Base-by-base conservation (phyloP, 2,888 invertebrate genomes). In the Drosophila meridionalis region DNA sequence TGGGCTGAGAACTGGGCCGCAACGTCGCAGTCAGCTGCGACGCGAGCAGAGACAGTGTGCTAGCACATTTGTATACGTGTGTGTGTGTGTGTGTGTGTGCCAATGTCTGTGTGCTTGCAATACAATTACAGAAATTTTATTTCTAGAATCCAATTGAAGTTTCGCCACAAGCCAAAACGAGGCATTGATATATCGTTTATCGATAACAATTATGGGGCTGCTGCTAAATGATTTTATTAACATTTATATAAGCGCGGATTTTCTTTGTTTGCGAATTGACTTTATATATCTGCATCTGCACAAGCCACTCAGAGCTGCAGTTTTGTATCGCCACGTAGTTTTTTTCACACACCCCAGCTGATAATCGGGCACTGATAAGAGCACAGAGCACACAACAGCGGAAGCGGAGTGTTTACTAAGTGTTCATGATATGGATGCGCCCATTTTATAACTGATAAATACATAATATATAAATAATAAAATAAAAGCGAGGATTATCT, bases 1-100 rank as follows among this genome's bases (percentile, higher is more conserved):
- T 78, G 67, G 80, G 58, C 73, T 86, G 88, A 68, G 78, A 83
- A 83, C 72, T 87, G 86, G 83, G 88, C 70, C 80, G 80, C 42
- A 42, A 56, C 55, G 47, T 55, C 66, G 58, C 69, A 79, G 79
- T 82, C 71, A 82, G 36, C 52, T 52, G 52, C 52, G 52, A 36
- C 52, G 52, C 52, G 1, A 52, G 52, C 52, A 52, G 52, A 52
- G 36, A 56, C 71, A 81, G 76, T 52, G 34, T 26, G 42, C 30
- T 14, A 48, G 14, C 32, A 48, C 48, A 30, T 28, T 48, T 34
- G 5, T 43, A 14, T 14, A 1, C 8, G 12, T 55, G 12, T 60
- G 12, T 20, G 4, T 42, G 47, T 53, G 48, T 32, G 40, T 30
- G 28, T 50, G 8, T 64, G 43, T 34, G 20, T 36, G 20, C 9